Base-by-base conservation (phyloP, 2,888 invertebrate species). In the Mythimna ferrago region DNA sequence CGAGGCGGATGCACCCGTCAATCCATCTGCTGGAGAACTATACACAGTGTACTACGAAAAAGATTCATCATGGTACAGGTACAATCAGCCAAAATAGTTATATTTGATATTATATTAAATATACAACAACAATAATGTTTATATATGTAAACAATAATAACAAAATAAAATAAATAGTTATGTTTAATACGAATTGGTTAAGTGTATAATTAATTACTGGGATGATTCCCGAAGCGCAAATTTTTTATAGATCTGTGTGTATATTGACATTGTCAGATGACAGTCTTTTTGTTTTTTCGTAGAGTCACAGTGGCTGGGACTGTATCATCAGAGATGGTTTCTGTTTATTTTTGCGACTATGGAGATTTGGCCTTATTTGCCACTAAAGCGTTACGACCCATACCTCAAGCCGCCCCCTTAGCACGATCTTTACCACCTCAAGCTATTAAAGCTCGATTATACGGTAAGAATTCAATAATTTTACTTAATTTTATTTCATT, bases 31-130 rank as follows among this genome's bases (percentile, higher is more conserved):
- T 88, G 98, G 98, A 0, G 97, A 97, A 87, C 96, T 98, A 48
- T 98, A 97, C 91, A 98, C 98, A 0, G 98, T 97, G 0, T 97
- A 96, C 86, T 97, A 98, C 88, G 93, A 91, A 10, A 97, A 97
- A 61, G 97, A 98, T 88, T 95, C 97, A 3, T 94, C 96, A 38
- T 98, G 98, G 98, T 98, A 98, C 92, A 97, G 98, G 98, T 98
- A 93, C 90, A 93, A 44, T 14, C 44, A 44, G 14, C 14, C 44
- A 44, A 14, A 44, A 44, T 44, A 44, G 44, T 44, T 6, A 65
- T 14, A 66, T 71, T 57, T 38, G 19, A 35, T 57, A 14, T 5
- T 32, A 32, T 32, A 26, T 26, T 26, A 26, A 26, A 26, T 26
- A 26, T 26, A 26, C 26, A 26, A 26, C 26, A 26, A 26, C 26